Evolutionary conservation across 1,140 invertebrate species (phyloP).

Genomic region (Pogonognathellus flavescens): DNA sequence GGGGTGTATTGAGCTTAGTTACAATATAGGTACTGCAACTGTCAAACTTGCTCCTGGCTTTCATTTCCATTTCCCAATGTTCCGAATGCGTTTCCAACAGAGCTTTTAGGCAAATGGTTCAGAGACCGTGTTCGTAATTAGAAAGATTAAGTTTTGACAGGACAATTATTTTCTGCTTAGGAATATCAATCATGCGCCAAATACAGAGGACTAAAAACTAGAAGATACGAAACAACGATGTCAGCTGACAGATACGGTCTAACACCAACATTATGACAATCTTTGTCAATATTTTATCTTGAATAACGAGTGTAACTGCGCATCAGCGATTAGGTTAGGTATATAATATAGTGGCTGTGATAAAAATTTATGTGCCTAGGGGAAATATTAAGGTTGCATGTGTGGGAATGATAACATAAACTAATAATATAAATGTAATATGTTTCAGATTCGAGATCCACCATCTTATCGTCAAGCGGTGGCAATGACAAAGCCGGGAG

Average conservation of each 20-base stretch:
- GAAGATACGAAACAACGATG: not conserved
- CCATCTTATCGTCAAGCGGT: conserved; percentile 64
- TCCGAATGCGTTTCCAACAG: not conserved
- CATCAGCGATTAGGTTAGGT: too few species aligned
- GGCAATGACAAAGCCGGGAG: conserved; percentile 53
- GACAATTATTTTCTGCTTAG: conserved; percentile 4
- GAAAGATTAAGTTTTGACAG: not conserved
- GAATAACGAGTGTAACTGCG: too few species aligned
- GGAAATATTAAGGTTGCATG: too few species aligned
- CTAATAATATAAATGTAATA: not conserved
- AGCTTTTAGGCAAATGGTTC: not conserved
- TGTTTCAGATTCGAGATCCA: conserved; percentile 51
- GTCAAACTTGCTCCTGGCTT: not conserved
- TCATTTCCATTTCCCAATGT: not conserved
- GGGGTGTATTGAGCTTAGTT: too few species aligned
- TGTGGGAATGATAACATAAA: too few species aligned
- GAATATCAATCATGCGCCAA: not conserved
- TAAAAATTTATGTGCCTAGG: too few species aligned
- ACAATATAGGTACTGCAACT: not conserved
- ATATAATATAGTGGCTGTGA: too few species aligned
- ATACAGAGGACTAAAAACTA: not conserved
- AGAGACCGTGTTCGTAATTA: not conserved
- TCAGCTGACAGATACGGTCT: not conserved
- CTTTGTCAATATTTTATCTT: too few species aligned
- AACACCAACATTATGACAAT: too few species aligned